These are phyloP conservation scores for Gephyroberyx darwinii DNA, from an alignment of 2,797 vertebrate species.

Conservation along the genomic window DNA sequence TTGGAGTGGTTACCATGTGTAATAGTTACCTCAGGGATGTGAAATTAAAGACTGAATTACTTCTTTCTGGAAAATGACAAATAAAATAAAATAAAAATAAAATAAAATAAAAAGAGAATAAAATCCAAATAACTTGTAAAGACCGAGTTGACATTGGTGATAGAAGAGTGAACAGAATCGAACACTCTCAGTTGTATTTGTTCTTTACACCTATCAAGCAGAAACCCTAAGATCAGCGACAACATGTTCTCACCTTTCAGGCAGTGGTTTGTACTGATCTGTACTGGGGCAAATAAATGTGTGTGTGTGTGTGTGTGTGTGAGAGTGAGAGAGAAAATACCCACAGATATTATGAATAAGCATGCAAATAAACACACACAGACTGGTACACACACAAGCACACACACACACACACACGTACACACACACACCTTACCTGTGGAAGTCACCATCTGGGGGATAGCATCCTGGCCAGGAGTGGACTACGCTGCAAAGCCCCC, in stretches of 20 bases:
- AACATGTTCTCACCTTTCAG: neutral
- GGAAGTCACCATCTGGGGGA: slow-evolving; percentile 62
- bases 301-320: no score
- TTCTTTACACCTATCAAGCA: neutral
- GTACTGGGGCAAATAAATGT: neutral
- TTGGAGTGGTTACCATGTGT: neutral
- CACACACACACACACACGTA: neutral
- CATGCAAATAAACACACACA: neutral
- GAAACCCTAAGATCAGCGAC: slow-evolving; percentile 35
- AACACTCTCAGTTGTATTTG: neutral
- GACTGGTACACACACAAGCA: neutral
- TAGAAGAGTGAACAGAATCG: slow-evolving; percentile 17
- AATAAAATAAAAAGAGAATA: no score
- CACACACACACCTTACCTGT: slow-evolving; percentile 53
- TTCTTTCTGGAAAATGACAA: neutral
- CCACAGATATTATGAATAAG: neutral
- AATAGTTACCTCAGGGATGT: slow-evolving; percentile 10
- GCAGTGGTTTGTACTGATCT: slow-evolving; percentile 25
- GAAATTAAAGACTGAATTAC: neutral
- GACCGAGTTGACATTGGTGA: slow-evolving; percentile 3
- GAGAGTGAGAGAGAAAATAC: no score
- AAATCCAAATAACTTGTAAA: slow-evolving; percentile 17
- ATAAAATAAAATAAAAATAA: no score
- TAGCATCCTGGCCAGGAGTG: slow-evolving; percentile 38
- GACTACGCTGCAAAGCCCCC: slow-evolving; percentile 53